Percentiles rank a stretch among this genome's conserved stretches.
These are phyloP conservation scores for Cyanoliseus patagonus DNA, from an alignment of 2,113 vertebrate species.

Conservation along the genomic window DNA sequence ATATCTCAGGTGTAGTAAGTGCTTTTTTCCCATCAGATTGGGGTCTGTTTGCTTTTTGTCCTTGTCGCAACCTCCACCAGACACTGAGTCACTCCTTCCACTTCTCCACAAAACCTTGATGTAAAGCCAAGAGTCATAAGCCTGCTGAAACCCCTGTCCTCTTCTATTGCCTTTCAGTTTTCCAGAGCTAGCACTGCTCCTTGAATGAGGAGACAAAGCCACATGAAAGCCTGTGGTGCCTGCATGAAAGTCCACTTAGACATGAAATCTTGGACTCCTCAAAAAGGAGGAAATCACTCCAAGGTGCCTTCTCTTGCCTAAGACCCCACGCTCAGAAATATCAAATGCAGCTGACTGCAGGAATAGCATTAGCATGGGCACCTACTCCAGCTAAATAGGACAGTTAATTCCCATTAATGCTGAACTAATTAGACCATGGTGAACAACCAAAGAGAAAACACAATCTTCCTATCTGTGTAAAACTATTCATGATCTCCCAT, in stretches of 20 bases:
- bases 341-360: neutral
- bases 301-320: neutral
- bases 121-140: neutral
- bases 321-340: neutral
- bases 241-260: neutral
- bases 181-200: neutral
- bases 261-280: neutral
- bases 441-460: neutral
- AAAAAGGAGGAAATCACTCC: neutral
- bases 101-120: neutral
- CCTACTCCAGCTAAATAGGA: constrained; percentile 21
- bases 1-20: neutral
- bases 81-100: neutral
- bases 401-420: constrained; percentile 50
- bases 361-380: neutral
- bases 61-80: neutral
- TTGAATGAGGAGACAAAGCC: neutral
- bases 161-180: neutral
- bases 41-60: neutral
- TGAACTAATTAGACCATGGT: constrained; percentile 35
- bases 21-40: neutral
- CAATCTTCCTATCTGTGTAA: neutral
- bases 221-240: neutral
- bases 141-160: neutral
- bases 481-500: neutral